Evolutionary conservation across 2,113 vertebrate genomes (phyloP).

Genomic region (Paramormyrops kingsleyae): DNA sequence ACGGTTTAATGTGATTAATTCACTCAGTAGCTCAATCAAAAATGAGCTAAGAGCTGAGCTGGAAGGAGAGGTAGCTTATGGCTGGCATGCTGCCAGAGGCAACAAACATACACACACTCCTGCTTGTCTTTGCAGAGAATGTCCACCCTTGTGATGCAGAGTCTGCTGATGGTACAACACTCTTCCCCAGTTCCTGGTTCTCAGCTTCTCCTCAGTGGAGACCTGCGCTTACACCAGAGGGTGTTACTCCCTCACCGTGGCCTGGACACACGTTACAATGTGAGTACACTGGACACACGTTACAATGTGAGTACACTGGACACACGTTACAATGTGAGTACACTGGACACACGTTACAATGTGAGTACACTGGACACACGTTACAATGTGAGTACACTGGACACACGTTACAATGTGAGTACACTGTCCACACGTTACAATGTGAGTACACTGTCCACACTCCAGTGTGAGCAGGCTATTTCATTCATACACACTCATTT

Average conservation of each 20-base stretch:
- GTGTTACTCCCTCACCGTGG: constrained; percentile 71
- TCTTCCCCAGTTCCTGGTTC: constrained; percentile 76
- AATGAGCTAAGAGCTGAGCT: background rate
- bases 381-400: no score
- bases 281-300: constrained; percentile 52
- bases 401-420: constrained; percentile 82
- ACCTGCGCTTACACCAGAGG: constrained; percentile 80
- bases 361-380: constrained; percentile 56
- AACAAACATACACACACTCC: background rate
- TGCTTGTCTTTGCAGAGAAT: constrained; percentile 66
- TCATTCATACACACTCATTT: background rate
- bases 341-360: constrained; percentile 73
- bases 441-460: no score
- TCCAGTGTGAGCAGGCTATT: background rate
- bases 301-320: constrained; percentile 83
- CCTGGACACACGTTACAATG: constrained; percentile 77
- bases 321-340: constrained; percentile 78
- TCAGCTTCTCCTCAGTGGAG: constrained; percentile 73
- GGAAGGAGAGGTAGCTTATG: background rate
- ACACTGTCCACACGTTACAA: background rate
- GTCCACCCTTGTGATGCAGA: constrained; percentile 89
- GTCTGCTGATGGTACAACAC: constrained; percentile 77
- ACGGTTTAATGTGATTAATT: background rate
- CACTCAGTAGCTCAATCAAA: background rate
- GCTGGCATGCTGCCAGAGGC: background rate